Conservation (phyloP, 2,888 invertebrate genomes). For the Archips xylosteana region DNA sequence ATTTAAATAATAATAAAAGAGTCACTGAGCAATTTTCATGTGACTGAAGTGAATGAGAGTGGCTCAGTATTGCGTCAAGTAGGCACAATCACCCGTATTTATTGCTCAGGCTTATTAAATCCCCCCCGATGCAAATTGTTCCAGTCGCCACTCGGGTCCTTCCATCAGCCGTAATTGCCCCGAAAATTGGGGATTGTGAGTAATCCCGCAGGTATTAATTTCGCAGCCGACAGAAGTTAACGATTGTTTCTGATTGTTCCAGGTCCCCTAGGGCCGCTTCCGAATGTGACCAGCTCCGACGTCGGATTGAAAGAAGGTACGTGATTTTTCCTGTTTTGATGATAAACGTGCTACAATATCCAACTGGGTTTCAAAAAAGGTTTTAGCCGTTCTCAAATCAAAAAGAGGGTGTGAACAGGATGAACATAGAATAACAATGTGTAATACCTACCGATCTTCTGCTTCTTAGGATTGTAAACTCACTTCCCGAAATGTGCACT, state of each 20-base stretch:
- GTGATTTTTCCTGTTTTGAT: constrained; percentile 18
- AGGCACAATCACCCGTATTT: background rate
- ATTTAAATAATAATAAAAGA: too few relatives aligned
- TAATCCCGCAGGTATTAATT: constrained; percentile 10
- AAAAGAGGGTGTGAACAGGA: too few relatives aligned
- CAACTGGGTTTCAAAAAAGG: background rate
- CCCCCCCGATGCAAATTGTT: constrained; percentile 22
- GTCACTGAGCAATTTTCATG: too few relatives aligned
- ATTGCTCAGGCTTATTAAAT: constrained; percentile 14
- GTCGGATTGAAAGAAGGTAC: constrained; percentile 73
- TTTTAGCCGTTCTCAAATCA: too few relatives aligned
- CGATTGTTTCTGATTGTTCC: constrained; percentile 53
- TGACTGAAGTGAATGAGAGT: too few relatives aligned
- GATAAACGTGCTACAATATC: background rate
- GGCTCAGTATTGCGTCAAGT: too few relatives aligned
- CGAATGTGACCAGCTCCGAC: constrained; percentile 70
- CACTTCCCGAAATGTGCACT: too few relatives aligned
- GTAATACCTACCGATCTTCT: too few relatives aligned
- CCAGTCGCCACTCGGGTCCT: background rate
- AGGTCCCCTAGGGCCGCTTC: constrained; percentile 74
- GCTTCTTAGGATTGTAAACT: too few relatives aligned
- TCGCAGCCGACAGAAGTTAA: constrained; percentile 7
- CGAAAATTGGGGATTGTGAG: constrained; percentile 4
- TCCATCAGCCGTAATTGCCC: constrained; percentile 22
- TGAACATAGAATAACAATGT: too few relatives aligned